Evolutionary conservation across 2,888 invertebrate species (phyloP), one percentile per base, ranked within the genome.

Genomic region (Beris morrisii): DNA sequence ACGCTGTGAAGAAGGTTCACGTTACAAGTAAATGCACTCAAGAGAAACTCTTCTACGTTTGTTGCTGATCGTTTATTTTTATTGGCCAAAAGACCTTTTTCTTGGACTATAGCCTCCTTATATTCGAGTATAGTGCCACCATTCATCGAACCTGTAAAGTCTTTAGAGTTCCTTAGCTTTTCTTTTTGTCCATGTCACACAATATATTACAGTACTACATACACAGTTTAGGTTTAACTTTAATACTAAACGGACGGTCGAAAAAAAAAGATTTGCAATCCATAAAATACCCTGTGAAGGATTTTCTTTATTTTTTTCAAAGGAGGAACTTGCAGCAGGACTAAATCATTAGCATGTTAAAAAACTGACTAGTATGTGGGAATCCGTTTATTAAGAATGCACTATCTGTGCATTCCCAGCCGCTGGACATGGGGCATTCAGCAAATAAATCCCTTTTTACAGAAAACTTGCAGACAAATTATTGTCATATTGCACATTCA

Each of bases 11-110:
- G 70, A 73, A 71, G 73, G 73, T 73, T 72, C 74, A 76, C 74
- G 76, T 76, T 78, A 80, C 80, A 80, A 80, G 80, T 77, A 80
- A 80, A 80, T 80, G 80, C 80, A 80, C 80, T 80, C 80, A 80
- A 74, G 75, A 74, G 74, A 75, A 78, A 78, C 72, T 65, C 57
- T 48, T 46, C 43, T 50, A 50, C 64, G 50, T 65, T 56, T 56
- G 48, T 56, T 38, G 55, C 46, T 65, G 55, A 65, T 56, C 56
- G 64, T 65, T 65, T 65, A 56, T 65, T 65, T 64, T 64, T 64
- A 64, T 45, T 54, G 64, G 54, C 61, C 50, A 61, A 61, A 61
- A 61, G 61, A 38, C 61, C 52, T 50, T 61, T 61, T 52, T 59
- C 45, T 58, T 30, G 38, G 38, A 38, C 7, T 9, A 38, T 38